These are phyloP conservation scores for Euphydryas editha DNA, from an alignment of 2,888 invertebrate species.

Conservation along the genomic window DNA sequence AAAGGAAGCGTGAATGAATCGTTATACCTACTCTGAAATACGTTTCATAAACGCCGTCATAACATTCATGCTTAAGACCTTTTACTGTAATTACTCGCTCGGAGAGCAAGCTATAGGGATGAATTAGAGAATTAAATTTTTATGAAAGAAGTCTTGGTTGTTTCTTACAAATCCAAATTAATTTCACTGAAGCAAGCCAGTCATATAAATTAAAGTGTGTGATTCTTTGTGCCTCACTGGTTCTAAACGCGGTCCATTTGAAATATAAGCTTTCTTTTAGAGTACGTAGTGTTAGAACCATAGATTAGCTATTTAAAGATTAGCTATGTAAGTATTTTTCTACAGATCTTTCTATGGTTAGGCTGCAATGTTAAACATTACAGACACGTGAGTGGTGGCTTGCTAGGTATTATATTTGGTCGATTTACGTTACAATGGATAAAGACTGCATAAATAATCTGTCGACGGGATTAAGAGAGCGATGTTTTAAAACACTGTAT, in stretches of 20 bases:
- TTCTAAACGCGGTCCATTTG: slow-evolving; percentile 35
- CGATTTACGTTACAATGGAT: not conserved
- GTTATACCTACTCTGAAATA: slow-evolving; percentile 68
- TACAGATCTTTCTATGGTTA: slow-evolving; percentile 14
- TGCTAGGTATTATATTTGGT: not conserved
- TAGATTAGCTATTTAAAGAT: slow-evolving; percentile 28
- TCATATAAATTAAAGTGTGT: slow-evolving; percentile 39
- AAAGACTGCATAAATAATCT: slow-evolving; percentile 1
- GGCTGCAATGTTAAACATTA: not conserved
- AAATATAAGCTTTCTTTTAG: slow-evolving; percentile 35
- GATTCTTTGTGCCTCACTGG: slow-evolving; percentile 35
- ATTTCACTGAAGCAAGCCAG: slow-evolving; percentile 41
- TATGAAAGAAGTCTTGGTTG: slow-evolving; percentile 75
- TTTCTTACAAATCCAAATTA: slow-evolving; percentile 61
- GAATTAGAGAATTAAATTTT: slow-evolving; percentile 79
- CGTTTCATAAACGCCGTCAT: slow-evolving; percentile 82
- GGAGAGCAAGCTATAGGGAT: slow-evolving; percentile 61
- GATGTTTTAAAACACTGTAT: slow-evolving; percentile 26
- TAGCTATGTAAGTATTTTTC: slow-evolving; percentile 20
- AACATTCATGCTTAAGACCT: slow-evolving; percentile 82
- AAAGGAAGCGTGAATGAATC: slow-evolving; percentile 65
- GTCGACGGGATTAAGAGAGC: slow-evolving; percentile 25
- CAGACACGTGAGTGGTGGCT: not conserved
- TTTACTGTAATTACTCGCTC: slow-evolving; percentile 78
- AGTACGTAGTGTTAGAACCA: slow-evolving; percentile 26